These are phyloP conservation scores for Ptilorrhoa leucosticta DNA, from an alignment of 2,113 vertebrate species.

Conservation along the genomic window DNA sequence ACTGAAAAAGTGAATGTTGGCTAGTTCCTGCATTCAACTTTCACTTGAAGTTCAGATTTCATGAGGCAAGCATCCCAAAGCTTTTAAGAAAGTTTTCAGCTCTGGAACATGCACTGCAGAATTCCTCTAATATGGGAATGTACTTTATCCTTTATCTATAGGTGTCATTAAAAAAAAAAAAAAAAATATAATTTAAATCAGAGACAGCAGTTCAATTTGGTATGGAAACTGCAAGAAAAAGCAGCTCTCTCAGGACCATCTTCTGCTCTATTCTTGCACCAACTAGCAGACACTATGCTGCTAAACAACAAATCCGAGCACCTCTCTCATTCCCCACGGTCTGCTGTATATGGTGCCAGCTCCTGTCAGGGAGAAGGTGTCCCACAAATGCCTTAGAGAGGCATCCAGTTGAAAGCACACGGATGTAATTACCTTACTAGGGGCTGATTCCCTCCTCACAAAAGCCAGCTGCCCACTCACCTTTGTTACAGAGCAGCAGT, in stretches of 20 bases:
- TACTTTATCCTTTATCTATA: neutral
- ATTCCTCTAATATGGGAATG: neutral
- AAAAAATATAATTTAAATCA: neutral
- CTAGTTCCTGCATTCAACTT: neutral
- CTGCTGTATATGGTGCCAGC: neutral
- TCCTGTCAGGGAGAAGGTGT: neutral
- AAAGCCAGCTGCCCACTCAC: rapidly evolving
- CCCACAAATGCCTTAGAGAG: neutral
- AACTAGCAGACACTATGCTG: neutral
- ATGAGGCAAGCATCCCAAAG: neutral
- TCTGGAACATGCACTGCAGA: neutral
- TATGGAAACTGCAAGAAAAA: neutral
- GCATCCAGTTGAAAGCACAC: neutral
- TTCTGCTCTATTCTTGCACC: neutral
- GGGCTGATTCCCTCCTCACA: neutral
- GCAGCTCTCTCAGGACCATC: neutral
- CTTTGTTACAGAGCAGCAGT: neutral
- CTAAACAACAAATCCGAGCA: neutral
- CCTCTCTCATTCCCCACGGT: neutral
- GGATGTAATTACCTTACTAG: neutral
- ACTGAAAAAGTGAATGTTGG: neutral
- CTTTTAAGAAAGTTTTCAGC: neutral
- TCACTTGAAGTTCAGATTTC: neutral
- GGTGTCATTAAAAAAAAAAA: neutral
- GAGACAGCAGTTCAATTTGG: neutral